Evolutionary conservation across 2,888 invertebrate species (phyloP).

Genomic region (Melieria picta): DNA sequence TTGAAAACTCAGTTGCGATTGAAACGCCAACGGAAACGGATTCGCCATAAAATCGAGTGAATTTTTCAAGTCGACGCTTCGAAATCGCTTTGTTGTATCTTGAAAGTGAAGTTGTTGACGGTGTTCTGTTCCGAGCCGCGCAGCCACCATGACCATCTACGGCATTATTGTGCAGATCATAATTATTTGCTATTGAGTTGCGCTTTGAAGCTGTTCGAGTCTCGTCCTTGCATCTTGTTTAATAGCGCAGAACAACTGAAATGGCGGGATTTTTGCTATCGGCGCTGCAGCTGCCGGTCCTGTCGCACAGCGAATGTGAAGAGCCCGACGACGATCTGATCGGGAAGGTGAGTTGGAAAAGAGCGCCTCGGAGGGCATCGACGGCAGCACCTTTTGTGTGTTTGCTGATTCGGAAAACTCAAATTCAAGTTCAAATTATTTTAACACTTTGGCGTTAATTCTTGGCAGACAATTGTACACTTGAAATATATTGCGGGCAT

Average conservation of each 20-base stretch:
- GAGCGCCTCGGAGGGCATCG: too few relatives aligned
- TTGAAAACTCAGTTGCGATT: conserved; percentile 48
- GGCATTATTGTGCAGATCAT: conserved; percentile 63
- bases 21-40: conserved; percentile 44
- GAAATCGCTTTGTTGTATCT: too few relatives aligned
- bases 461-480: too few relatives aligned
- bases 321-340: conserved; percentile 54
- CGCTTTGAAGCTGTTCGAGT: background rate
- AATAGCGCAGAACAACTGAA: background rate
- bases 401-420: too few relatives aligned
- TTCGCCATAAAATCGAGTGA: conserved; percentile 9
- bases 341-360: conserved; percentile 49
- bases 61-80: conserved; percentile 14
- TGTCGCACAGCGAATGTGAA: conserved; percentile 16
- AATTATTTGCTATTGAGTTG: conserved; percentile 56
- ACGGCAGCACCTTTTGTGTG: background rate
- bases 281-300: background rate
- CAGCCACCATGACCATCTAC: conserved; percentile 58
- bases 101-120: too few relatives aligned
- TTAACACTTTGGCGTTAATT: too few relatives aligned
- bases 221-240: too few relatives aligned
- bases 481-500: too few relatives aligned
- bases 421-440: too few relatives aligned
- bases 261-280: background rate
- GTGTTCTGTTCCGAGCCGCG: too few relatives aligned